Conservation (phyloP, 2,888 invertebrate genomes). For the Volucella inflata region DNA sequence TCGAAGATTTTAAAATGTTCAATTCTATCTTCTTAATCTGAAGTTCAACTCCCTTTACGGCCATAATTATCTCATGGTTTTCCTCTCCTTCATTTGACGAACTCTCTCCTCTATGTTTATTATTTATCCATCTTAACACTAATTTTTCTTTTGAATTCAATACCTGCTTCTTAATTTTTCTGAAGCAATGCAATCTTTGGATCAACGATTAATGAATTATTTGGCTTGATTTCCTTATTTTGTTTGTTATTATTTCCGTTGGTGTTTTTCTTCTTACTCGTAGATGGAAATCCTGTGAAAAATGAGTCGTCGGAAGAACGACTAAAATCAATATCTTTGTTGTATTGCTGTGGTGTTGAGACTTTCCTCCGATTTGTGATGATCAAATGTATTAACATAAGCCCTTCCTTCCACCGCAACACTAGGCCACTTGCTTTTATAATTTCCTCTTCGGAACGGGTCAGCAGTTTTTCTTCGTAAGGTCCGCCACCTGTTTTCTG, state of each 20-base stretch:
- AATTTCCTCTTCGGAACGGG: slow-evolving; percentile 59
- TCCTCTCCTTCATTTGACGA: neutral
- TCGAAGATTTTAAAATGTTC: neutral
- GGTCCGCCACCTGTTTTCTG: slow-evolving; percentile 58
- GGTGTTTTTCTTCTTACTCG: too few species aligned
- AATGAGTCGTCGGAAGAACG: too few species aligned
- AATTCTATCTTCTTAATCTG: neutral
- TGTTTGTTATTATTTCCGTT: too few species aligned
- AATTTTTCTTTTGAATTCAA: neutral
- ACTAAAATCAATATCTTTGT: too few species aligned
- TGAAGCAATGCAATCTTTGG: neutral
- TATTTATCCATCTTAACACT: neutral
- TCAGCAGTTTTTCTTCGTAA: slow-evolving; percentile 50
- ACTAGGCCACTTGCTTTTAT: slow-evolving; percentile 59
- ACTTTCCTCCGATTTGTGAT: too few species aligned
- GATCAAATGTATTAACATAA: too few species aligned
- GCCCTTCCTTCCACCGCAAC: too few species aligned
- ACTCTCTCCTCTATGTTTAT: too few species aligned
- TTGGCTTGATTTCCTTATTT: neutral
- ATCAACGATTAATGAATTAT: neutral
- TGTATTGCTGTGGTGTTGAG: too few species aligned
- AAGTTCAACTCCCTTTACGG: neutral
- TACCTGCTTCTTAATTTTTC: neutral
- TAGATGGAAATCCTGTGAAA: too few species aligned
- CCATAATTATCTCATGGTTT: neutral